Base-by-base conservation (phyloP, 2,113 vertebrate genomes). In the Prunella himalayana region DNA sequence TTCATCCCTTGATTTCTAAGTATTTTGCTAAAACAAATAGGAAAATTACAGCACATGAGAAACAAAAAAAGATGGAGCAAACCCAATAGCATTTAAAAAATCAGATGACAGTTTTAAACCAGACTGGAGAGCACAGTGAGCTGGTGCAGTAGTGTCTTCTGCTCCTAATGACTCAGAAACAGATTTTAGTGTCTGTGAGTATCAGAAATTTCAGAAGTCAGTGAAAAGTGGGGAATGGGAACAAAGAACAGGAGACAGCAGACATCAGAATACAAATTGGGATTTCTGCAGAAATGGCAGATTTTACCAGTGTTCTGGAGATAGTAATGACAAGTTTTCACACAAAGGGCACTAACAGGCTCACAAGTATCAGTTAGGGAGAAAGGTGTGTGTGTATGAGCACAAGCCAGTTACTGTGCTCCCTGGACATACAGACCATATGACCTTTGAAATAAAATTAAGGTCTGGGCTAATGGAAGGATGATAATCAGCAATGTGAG, bases 361-460 rank as follows among this genome's bases (percentile, higher is more conserved):
- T 92, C 37, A 25, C 53, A 49, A 70, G 24, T 61, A 63, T 78
- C 57, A 44, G 64, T 84, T 86, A 76, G 92, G 53, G n/a, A 82
- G 39, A 64, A 95, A 80, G 56, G 60, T 47, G 33, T 63, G 76
- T 70, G 42, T 84, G 19, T 72, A 35, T 73, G 65, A 92, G 68
- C 45, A 71, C 42, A 91, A 79, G 25, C 50, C 72, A 72, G 84
- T 80, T 82, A 42, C 49, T 3, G 1, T 91, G 70, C 86, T 90
- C 68, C 60, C 54, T 91, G 71, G 90, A 90, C 72, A 86, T 82
- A 76, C 27, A 79, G 70, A 79, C 51, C 53, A 49, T 70, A 51
- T 82, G 90, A 95, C 79, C 91, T 95, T 95, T 91, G 76, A 92
- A 96, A 91, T 86, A 91, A 96, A 94, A 92, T 93, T 76, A 94